Base-by-base conservation (phyloP, 2,797 vertebrate genomes). In the Hyperoplus immaculatus region DNA sequence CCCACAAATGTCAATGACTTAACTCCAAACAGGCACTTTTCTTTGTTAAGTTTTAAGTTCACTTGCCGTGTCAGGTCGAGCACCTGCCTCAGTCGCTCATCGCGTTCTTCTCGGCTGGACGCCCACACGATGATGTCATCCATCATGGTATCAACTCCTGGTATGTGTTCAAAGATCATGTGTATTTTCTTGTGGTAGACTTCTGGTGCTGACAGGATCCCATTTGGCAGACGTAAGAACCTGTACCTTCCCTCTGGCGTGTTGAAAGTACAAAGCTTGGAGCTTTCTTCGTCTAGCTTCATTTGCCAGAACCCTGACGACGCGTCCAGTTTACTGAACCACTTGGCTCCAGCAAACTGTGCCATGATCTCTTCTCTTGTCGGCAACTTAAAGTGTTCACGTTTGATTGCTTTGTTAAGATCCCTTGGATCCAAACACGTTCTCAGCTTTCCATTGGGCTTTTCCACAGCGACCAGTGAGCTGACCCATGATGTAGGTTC, bases 111-210 rank as follows among this genome's bases (percentile, higher is more conserved):
- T 9, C 50, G 1, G 8, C 29, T 57, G 15, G 29, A 38, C 12
- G 29, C 55, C 55, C 58, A 85, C 0, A 76, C 29, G 4, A 81
- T 84, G 5, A 74, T 38, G 10, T 81, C 60, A 58, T 84, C 75
- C 66, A 78, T 78, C 50, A 64, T 58, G 1, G 60, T 78, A 0
- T 59, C 39, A 0, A 75, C 57, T 47, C 70, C 75, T 58, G 54
- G 45, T 3, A 68, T 45, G 51, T 75, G 67, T 12, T 75, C 73
- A 1, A 53, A 81, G 0, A 68, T 78, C 42, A 64, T 80, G 46
- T 64, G 63, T 2, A 76, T 78, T 7, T 53, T 72, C 6, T 82
- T 82, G n/a, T 85, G 79, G 18, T 72, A 78, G 3, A 85, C 75
- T 8, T 85, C 78, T 36, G 63, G 79, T 0, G 59, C 72, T 16